Percentiles rank a stretch among this genome's conserved stretches.
phyloP scores from a whole-genome alignment of 2,797 vertebrate genomes.

The Dendrocincla tyrannina region DNA sequence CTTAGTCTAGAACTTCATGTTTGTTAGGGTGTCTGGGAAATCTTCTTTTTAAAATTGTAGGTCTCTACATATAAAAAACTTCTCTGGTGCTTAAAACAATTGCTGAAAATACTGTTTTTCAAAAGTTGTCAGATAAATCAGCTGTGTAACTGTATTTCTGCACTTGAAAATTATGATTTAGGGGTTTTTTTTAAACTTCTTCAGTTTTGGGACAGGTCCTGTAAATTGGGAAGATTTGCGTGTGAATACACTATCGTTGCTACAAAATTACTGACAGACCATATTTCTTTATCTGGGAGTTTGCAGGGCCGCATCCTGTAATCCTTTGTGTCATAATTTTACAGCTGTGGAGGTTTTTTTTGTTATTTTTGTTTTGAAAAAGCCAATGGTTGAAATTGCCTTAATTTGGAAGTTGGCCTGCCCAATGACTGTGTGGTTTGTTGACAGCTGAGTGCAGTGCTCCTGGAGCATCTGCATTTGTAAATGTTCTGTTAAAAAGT shows the following conservation, averaged over 20 bases:
- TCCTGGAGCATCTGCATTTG: neutral
- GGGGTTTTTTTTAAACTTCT: neutral
- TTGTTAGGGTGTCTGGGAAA: neutral
- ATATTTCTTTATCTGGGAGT: neutral
- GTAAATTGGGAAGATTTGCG: neutral
- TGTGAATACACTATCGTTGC: neutral
- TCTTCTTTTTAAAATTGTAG: neutral
- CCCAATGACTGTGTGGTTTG: neutral
- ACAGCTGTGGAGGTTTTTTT: neutral
- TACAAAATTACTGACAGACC: neutral
- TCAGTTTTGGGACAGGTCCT: neutral
- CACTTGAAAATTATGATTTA: neutral
- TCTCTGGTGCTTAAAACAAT: neutral
- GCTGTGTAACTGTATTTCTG: neutral
- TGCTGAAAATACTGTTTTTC: neutral
- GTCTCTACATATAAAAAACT: neutral
- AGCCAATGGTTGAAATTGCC: neutral
- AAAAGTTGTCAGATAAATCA: neutral
- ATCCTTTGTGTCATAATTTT: neutral
- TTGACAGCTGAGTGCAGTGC: neutral
- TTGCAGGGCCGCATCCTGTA: neutral
- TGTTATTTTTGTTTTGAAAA: neutral
- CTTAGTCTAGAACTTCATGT: neutral
- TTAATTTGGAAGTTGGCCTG: neutral
- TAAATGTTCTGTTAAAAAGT: neutral